Percentiles rank a stretch among this genome's conserved stretches.
Evolutionary conservation across 2,888 invertebrate species (phyloP).

Genomic region (Mimachlamys varia): DNA sequence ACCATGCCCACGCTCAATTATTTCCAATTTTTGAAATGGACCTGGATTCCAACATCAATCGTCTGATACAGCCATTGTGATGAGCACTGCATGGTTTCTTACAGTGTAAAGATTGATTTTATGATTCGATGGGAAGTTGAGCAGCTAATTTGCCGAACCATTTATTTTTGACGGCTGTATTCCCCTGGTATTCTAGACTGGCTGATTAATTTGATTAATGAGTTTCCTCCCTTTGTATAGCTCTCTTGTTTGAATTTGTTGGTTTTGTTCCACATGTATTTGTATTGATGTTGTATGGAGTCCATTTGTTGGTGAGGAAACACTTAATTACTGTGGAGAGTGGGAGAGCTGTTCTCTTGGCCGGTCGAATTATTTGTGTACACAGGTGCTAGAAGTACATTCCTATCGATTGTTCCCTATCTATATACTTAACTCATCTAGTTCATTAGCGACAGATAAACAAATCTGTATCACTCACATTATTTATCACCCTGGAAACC

Average conservation of each 20-base stretch:
- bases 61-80: constrained; percentile 1
- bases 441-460: not conserved
- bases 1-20: not conserved
- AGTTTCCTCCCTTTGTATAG: constrained; percentile 11
- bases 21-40: constrained; percentile 13
- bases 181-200: not conserved
- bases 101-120: not conserved
- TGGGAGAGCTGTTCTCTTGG: not conserved
- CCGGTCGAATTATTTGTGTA: not conserved
- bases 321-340: not conserved
- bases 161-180: constrained; percentile 27
- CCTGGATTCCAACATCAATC: not conserved
- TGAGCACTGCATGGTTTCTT: not conserved
- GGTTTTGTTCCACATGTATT: not conserved
- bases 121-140: not conserved
- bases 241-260: constrained; percentile 34
- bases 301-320: constrained; percentile 14
- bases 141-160: not conserved
- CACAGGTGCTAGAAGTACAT: not conserved
- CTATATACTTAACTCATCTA: not conserved
- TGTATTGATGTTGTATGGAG: constrained; percentile 6
- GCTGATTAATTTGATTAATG: constrained; percentile 32
- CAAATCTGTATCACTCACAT: not conserved
- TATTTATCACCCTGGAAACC: not conserved
- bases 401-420: not conserved